These are phyloP conservation scores for Oplegnathus fasciatus DNA, from an alignment of 2,113 vertebrate genomes.

Conservation along the genomic window DNA sequence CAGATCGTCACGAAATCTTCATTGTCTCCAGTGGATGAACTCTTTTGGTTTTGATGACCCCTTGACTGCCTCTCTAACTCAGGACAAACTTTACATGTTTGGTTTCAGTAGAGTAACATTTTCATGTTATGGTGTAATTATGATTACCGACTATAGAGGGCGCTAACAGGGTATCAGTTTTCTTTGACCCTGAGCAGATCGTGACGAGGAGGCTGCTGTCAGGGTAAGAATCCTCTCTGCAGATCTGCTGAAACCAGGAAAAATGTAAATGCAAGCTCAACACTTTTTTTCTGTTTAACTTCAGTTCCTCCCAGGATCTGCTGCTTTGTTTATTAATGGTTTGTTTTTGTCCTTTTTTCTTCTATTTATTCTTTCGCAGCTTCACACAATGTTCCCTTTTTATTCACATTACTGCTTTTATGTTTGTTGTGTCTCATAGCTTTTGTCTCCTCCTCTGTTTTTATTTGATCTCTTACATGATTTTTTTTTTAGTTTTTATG, in stretches of 20 bases:
- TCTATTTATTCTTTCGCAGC: not conserved
- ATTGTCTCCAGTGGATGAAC: no score
- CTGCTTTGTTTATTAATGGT: constrained; percentile 17
- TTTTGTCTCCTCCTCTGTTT: not conserved
- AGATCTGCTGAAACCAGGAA: constrained; percentile 34
- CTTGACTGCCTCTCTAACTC: no score
- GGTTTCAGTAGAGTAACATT: not conserved
- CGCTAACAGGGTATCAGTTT: not conserved
- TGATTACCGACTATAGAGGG: not conserved
- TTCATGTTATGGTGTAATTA: not conserved
- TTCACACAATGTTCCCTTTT: not conserved
- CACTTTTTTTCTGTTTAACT: constrained; percentile 3
- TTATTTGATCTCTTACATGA: not conserved
- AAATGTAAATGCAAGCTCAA: constrained; percentile 19
- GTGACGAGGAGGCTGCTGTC: not conserved
- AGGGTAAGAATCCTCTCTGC: not conserved
- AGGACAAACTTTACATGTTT: not conserved
- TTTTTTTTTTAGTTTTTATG: not conserved
- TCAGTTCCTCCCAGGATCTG: not conserved
- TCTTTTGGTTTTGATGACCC: no score
- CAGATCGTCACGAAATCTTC: no score
- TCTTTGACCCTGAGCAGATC: not conserved
- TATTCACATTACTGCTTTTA: not conserved
- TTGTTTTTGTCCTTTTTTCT: not conserved
- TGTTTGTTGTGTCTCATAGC: not conserved